These are phyloP conservation scores for Aplochiton taeniatus DNA, from an alignment of 2,797 vertebrate genomes.

Conservation along the genomic window DNA sequence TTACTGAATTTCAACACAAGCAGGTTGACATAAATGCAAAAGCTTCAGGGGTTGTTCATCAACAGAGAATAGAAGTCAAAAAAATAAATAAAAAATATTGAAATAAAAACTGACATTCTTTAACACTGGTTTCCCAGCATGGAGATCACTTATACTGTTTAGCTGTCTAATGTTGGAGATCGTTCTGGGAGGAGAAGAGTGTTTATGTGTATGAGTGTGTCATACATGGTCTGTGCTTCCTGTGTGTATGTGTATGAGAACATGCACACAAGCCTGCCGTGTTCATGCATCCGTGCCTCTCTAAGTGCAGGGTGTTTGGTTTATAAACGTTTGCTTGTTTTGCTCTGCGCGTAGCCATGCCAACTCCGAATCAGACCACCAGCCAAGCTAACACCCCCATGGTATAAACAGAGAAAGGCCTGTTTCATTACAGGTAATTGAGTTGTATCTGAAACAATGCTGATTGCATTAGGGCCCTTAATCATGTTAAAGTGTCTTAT, in stretches of 20 bases:
- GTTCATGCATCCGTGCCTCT: not conserved
- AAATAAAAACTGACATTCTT: not conserved
- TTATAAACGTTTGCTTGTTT: not conserved
- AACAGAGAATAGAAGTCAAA: not conserved
- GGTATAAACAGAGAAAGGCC: conserved; percentile 15
- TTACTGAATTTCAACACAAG: not conserved
- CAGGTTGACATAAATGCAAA: not conserved
- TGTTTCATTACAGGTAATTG: conserved; percentile 65
- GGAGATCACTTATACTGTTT: not conserved
- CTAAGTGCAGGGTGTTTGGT: conserved; percentile 3
- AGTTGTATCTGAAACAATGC: conserved; percentile 63
- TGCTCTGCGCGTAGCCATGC: conserved; percentile 16
- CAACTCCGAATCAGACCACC: conserved; percentile 35
- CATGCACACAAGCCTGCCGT: no score
- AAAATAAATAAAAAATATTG: not conserved
- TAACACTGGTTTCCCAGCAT: not conserved
- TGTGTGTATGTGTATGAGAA: not conserved
- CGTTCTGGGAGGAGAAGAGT: not conserved
- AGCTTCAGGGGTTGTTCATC: not conserved
- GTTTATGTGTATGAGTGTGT: not conserved
- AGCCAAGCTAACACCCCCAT: conserved; percentile 8
- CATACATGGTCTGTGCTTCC: not conserved
- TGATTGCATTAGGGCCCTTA: conserved; percentile 62
- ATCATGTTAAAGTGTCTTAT: conserved; percentile 64
- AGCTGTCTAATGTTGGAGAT: not conserved